These are phyloP conservation scores for Drosophila mojavensis DNA, from an alignment of 1,140 invertebrate genomes.

Conservation along the genomic window DNA sequence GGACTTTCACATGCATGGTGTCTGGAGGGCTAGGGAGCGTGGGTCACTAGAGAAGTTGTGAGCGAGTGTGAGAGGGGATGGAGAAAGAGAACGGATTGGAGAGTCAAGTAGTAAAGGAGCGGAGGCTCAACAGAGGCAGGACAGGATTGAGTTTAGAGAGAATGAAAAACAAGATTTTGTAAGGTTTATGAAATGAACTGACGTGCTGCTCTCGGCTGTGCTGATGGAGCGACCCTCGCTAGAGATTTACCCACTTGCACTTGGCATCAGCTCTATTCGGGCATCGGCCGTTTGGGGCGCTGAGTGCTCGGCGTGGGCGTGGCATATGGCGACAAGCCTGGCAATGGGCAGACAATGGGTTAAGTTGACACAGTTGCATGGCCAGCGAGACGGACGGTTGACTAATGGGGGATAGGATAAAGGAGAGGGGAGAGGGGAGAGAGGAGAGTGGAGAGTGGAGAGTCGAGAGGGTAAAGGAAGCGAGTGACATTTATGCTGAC, in stretches of 20 bases:
- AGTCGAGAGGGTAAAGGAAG: neutral
- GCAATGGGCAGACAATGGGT: constrained; percentile 55
- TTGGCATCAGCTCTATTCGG: constrained; percentile 32
- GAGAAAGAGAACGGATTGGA: no score
- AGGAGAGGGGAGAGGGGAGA: neutral
- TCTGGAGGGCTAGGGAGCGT: no score
- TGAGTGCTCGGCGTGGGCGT: neutral
- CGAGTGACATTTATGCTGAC: constrained; percentile 74
- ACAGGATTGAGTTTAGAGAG: no score
- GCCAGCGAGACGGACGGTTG: constrained; percentile 18
- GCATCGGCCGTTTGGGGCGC: neutral
- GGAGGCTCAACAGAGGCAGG: no score
- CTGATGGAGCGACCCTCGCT: constrained; percentile 12
- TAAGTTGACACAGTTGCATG: constrained; percentile 63
- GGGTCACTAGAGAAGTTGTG: no score
- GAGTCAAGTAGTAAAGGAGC: no score
- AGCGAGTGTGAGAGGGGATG: no score
- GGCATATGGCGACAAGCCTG: constrained; percentile 3
- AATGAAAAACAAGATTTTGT: no score
- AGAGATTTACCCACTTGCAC: constrained; percentile 40
- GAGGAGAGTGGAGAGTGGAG: neutral
- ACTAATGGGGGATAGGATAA: neutral
- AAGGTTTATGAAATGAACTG: no score
- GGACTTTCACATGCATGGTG: neutral
- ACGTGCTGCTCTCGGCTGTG: no score